Base-by-base conservation (phyloP, 2,888 invertebrate genomes). In the Agelastica alni region DNA sequence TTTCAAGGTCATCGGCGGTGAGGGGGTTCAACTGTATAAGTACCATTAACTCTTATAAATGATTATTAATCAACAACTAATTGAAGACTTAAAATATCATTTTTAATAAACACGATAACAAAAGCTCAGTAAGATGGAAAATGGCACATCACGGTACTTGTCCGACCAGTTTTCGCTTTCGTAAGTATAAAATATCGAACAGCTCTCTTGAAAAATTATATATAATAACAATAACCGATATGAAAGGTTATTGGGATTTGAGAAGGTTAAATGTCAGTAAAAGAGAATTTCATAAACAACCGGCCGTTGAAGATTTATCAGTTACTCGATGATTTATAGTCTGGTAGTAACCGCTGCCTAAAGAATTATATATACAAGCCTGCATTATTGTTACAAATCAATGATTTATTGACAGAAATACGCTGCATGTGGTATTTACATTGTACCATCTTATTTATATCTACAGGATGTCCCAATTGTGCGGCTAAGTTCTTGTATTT, bases 201-300 rank as follows among this genome's bases (percentile, higher is more conserved):
- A 9, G 26, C 26, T 7, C 7, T 26, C 26, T 26, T 26, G 26
- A 26, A 26, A 26, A 26, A 26, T 26, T 26, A 26, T 26, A 26
- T 9, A 10, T 4, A 18, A 20, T 32, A 31, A 13, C 32, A 44
- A 44, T 32, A 18, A 17, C 2, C 12, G 44, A 44, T 32, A 44
- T 20, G 20, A 44, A 20, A 32, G 44, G 44, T 44, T 44, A 44
- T 17, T 44, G 32, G 32, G 32, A 13, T 44, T 20, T 12, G 6
- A 32, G 9, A 20, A 44, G 44, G 44, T 44, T 44, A 32, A 44
- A 44, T 44, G 44, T 32, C 44, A 44, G 32, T 32, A 31, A 13
- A 44, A 10, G 20, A 44, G 31, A 20, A 32, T 44, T 44, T 44
- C 32, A 44, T 44, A 44, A 44, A 32, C 42, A 28, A 42, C 13